Evolutionary conservation across 1,140 invertebrate genomes (phyloP), one percentile per base, ranked within the genome.

Genomic region (Hirudo medicinalis): DNA sequence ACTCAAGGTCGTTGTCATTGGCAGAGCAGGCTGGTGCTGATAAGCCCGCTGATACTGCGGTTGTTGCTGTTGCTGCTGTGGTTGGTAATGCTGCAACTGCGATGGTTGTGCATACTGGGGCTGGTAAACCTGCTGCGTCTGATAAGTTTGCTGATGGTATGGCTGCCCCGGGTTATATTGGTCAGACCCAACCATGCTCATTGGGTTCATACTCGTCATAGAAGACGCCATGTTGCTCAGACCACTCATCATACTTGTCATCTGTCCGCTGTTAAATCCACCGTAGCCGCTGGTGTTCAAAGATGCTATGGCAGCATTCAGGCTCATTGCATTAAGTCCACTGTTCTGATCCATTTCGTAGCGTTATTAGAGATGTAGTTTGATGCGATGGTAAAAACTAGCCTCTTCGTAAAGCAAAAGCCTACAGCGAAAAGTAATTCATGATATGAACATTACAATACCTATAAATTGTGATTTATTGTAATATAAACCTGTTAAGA

Each of bases 31-130:
- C 43, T 49, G 29, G 17, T 32, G 57, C 22, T 63, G 22, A 11
- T 63, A 25, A 25, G 22, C 29, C 29, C 29, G 57, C 29, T 63
- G 57, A n/a, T 25, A 63, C 29, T 63, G 57, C 29, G 57, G 57
- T 25, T 57, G 54, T 57, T 57, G 54, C 57, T 63, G 57, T 25
- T 63, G 29, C 57, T 63, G 57, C 57, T 63, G 57, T 32, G 22
- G 19, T 63, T 63, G 57, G 29, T 63, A 63, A 25, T 63, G 57
- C 29, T 63, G 57, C 57, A 25, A 32, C 29, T 22, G 57, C 57
- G 29, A 63, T 25, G 22, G 57, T 32, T 63, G 57, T 63, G 57
- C 22, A 11, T 22, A 32, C 22, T 22, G 57, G 57, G 57, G 57
- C 29, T 63, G 57, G 29, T 63, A 32, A 49, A 9, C 43, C 15